These are phyloP conservation scores for Tetramorium simillimum DNA, from an alignment of 1,140 invertebrate genomes.

Conservation along the genomic window DNA sequence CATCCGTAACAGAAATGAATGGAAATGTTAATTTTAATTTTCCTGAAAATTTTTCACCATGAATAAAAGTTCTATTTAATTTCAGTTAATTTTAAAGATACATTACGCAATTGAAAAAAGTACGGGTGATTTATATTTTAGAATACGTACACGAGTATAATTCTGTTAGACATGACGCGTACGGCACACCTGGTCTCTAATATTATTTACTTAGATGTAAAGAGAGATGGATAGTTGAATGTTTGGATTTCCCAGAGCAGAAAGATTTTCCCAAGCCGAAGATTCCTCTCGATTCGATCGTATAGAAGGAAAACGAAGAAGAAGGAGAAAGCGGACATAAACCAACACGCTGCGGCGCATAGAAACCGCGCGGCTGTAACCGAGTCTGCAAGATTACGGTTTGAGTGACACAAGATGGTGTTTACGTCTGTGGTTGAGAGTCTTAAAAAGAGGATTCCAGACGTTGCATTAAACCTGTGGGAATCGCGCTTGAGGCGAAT, in stretches of 20 bases:
- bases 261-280: constrained; percentile 25
- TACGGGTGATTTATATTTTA: neutral
- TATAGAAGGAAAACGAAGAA: neutral
- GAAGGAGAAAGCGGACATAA: neutral
- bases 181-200: neutral
- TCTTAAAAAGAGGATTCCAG: constrained; percentile 33
- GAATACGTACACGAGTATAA: neutral
- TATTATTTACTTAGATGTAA: constrained; percentile 9
- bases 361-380: constrained; percentile 41
- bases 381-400: constrained; percentile 20
- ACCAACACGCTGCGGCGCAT: constrained; percentile 17
- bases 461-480: constrained; percentile 37
- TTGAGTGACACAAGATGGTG: constrained; percentile 59
- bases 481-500: neutral
- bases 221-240: neutral
- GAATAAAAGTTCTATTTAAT: constrained; percentile 7
- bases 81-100: neutral
- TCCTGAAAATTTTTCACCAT: neutral
- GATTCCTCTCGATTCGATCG: constrained; percentile 34
- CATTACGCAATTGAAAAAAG: neutral
- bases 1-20: constrained; percentile 7
- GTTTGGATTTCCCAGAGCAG: neutral
- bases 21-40: constrained; percentile 35
- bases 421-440: constrained; percentile 57
- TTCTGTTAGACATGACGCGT: neutral